Evolutionary conservation across 2,797 vertebrate genomes (phyloP).

Genomic region (Chiloscyllium punctatum): DNA sequence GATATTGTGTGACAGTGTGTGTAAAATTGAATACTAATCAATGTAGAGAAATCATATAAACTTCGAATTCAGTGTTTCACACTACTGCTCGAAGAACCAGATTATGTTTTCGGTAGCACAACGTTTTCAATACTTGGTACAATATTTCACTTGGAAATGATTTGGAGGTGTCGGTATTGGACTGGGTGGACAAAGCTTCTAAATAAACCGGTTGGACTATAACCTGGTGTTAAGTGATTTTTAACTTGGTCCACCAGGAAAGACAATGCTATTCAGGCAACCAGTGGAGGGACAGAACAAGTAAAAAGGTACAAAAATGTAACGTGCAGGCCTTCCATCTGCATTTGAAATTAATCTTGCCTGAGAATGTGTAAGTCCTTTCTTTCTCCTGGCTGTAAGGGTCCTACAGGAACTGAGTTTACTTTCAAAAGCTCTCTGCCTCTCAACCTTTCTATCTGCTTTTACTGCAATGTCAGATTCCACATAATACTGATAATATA

Average conservation of each 20-base stretch:
- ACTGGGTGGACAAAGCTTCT: too few relatives aligned
- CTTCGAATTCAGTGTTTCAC: neutral
- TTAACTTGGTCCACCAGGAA: neutral
- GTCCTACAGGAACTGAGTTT: neutral
- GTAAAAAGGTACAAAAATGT: neutral
- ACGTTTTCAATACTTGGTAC: neutral
- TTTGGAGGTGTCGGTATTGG: too few relatives aligned
- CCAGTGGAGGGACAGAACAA: neutral
- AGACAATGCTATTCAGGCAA: neutral
- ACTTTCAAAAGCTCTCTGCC: neutral
- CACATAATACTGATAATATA: neutral
- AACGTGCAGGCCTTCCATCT: neutral
- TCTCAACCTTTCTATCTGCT: neutral
- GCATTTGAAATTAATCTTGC: neutral
- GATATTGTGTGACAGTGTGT: neutral
- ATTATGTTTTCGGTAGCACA: neutral
- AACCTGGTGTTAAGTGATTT: too few relatives aligned
- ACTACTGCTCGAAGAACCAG: neutral
- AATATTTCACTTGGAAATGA: neutral
- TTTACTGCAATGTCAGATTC: neutral
- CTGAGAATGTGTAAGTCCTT: neutral
- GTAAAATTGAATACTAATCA: neutral
- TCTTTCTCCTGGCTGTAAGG: neutral
- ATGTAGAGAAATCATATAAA: neutral
- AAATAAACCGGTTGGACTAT: too few relatives aligned